These are phyloP conservation scores for Ophion costatus DNA, from an alignment of 2,888 invertebrate genomes.

Conservation along the genomic window DNA sequence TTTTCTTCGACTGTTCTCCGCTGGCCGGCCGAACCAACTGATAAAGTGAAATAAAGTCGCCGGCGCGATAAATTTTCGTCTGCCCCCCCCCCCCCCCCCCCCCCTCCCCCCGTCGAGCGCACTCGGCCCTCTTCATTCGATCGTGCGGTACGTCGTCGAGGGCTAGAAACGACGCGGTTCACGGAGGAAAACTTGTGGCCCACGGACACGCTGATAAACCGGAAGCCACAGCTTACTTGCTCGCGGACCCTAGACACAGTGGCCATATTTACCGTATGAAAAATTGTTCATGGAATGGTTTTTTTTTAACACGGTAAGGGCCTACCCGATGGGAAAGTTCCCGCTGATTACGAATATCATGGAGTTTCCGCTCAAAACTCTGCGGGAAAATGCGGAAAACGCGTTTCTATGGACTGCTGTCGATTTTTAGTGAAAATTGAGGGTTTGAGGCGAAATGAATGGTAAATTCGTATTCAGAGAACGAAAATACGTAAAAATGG, in stretches of 20 bases:
- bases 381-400: too few relatives aligned
- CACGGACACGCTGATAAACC: background rate
- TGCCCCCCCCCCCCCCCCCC: background rate
- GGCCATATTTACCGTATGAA: background rate
- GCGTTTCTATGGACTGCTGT: too few relatives aligned
- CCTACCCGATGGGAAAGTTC: too few relatives aligned
- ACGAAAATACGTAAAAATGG: too few relatives aligned
- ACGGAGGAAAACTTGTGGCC: background rate
- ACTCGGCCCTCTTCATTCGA: background rate
- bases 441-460: too few relatives aligned
- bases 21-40: slow-evolving; percentile 26
- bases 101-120: background rate
- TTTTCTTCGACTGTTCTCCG: background rate
- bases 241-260: background rate
- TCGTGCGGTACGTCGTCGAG: background rate
- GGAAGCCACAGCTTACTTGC: background rate
- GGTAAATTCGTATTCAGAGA: too few relatives aligned
- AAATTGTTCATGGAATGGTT: too few relatives aligned
- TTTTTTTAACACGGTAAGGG: too few relatives aligned
- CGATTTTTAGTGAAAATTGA: too few relatives aligned
- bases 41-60: slow-evolving; percentile 65
- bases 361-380: too few relatives aligned
- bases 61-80: slow-evolving; percentile 53
- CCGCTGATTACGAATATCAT: too few relatives aligned
- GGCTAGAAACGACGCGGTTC: background rate